A percentile compares a stretch with the other conserved stretches of the same genome.
phyloP scores from a whole-genome alignment of 2,888 invertebrate species.

The Andrena camellia region DNA sequence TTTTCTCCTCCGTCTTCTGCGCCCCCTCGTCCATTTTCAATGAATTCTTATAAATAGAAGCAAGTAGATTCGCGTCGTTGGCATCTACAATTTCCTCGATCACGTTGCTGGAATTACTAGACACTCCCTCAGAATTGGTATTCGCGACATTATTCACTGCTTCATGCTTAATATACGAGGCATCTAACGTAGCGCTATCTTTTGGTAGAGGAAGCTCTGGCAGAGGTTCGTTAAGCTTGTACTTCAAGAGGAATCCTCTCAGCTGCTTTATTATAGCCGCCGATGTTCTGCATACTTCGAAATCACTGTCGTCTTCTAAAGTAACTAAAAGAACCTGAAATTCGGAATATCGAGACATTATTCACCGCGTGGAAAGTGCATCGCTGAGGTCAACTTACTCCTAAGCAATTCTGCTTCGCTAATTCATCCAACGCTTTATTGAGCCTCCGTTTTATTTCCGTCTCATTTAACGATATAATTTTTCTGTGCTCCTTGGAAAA shows the following conservation, averaged over 20 bases:
- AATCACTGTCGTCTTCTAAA: conserved; percentile 89
- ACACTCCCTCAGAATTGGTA: conserved; percentile 69
- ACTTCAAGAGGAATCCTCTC: conserved; percentile 86
- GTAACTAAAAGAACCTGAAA: conserved; percentile 87
- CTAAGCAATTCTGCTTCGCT: conserved; percentile 90
- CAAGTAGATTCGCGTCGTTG: conserved; percentile 88
- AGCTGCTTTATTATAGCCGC: conserved; percentile 87
- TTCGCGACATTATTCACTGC: conserved; percentile 26
- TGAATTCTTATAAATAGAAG: conserved; percentile 88
- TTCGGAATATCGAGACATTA: conserved; percentile 3
- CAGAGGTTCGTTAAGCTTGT: conserved; percentile 79
- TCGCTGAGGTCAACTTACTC: conserved; percentile 83
- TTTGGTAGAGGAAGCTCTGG: conserved; percentile 71
- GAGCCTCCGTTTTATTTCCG: conserved; percentile 89
- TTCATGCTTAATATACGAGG: conserved; percentile 71
- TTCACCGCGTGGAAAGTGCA: background rate
- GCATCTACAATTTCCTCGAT: conserved; percentile 89
- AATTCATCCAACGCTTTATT: conserved; percentile 89
- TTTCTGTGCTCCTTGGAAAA: conserved; percentile 92
- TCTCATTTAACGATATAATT: conserved; percentile 90
- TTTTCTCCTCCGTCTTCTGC: conserved; percentile 80
- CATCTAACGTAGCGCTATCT: conserved; percentile 78
- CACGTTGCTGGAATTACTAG: conserved; percentile 86
- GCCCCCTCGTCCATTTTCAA: conserved; percentile 79
- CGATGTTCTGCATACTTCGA: conserved; percentile 89